Base-by-base conservation (phyloP, 2,888 invertebrate species). In the Lithosia quadra region DNA sequence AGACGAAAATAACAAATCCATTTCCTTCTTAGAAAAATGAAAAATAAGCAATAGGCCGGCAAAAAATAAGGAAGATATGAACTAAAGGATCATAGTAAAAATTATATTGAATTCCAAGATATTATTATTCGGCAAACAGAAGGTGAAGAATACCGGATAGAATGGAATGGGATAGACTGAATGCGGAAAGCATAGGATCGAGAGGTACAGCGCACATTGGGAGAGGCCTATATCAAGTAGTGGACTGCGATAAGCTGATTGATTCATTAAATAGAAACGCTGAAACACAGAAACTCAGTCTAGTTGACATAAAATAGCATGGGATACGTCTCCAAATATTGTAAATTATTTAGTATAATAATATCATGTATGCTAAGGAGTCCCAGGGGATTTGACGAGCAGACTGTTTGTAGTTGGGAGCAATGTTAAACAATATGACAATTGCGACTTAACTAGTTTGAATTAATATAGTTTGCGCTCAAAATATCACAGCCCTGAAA, bases 401-500 rank as follows among this genome's bases (percentile, higher is more conserved):
- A 49, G 9, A 49, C 49, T n/a, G 49, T 49, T 49, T 49, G 49
- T 49, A 49, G n/a, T 49, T 49, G 49, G 0, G n/a, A n/a, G n/a
- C 49, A 49, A 49, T 49, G n/a, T 49, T n/a, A 49, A n/a, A 49
- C 49, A 49, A 49, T 49, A 9, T n/a, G 49, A 49, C 49, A 49
- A 49, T 49, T 9, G n/a, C 49, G n/a, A 49, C n/a, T n/a, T 9
- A 8, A n/a, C 9, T 49, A n/a, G n/a, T 49, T 49, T n/a, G 9
- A n/a, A 49, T 43, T 18, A 43, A 43, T 49, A 49, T n/a, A n/a
- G 49, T 49, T n/a, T 49, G 18, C n/a, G 49, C 18, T 43, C 43
- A 5, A 43, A 43, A 43, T 43, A 7, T 11, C 36, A 15, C 4
- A 15, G 15, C 39, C 4, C 39, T 15, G 2, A 39, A 13, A 15